Evolutionary conservation across 2,797 vertebrate genomes (phyloP).

Genomic region (Spinibarbus caldwelli): DNA sequence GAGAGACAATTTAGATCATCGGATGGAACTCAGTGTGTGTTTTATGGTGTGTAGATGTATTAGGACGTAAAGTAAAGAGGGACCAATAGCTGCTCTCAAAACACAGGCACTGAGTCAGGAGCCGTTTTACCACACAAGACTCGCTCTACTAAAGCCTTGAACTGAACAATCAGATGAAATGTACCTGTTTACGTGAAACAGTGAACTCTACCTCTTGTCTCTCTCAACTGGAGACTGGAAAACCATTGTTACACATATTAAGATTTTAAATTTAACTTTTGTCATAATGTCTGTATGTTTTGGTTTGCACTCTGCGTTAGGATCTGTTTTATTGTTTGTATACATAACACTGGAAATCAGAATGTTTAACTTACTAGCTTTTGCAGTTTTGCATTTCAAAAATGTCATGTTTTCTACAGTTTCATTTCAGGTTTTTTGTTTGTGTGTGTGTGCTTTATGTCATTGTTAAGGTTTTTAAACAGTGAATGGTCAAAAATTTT

Average conservation of each 20-base stretch:
- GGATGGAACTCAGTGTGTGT: background rate
- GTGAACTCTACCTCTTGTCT: background rate
- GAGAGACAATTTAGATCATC: background rate
- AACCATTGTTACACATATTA: background rate
- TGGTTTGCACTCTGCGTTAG: background rate
- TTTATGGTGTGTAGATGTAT: background rate
- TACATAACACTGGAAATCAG: background rate
- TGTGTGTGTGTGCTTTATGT: background rate
- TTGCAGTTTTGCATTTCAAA: background rate
- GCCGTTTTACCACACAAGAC: background rate
- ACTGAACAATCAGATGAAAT: background rate
- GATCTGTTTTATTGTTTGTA: background rate
- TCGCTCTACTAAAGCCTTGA: background rate
- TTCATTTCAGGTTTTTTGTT: background rate
- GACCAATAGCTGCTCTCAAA: background rate
- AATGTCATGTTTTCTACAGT: background rate
- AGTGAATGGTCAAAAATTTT: background rate
- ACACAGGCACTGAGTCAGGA: background rate
- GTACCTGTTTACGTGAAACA: background rate
- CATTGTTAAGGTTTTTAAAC: background rate
- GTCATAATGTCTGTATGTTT: background rate
- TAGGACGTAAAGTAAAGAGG: background rate
- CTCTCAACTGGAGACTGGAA: background rate
- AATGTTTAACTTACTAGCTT: background rate
- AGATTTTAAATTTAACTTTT: background rate